Conservation (phyloP, 35 echinoderm and acorn worm species). For the Ophioderma brevispina region DNA sequence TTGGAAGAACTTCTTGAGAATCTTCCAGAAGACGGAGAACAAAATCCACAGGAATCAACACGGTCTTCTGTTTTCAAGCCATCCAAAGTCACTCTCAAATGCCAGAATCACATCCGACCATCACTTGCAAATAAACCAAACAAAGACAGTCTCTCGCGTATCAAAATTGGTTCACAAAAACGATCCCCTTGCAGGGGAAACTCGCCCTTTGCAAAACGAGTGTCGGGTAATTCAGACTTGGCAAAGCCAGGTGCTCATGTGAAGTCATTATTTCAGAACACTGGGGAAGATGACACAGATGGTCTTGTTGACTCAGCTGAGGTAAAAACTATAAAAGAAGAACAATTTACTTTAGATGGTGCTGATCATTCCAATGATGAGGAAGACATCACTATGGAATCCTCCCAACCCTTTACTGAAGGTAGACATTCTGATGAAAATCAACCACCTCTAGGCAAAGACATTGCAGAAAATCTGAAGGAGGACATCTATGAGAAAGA, state of each 20-base stretch:
- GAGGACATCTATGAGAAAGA: background rate
- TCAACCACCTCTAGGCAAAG: too few relatives aligned
- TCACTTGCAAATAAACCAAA: background rate
- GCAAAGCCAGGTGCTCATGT: background rate
- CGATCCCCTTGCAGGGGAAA: conserved; percentile 56
- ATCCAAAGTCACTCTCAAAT: conserved; percentile 7
- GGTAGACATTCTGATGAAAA: background rate
- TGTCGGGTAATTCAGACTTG: background rate
- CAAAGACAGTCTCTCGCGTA: background rate
- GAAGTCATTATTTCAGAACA: background rate
- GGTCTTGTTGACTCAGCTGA: too few relatives aligned
- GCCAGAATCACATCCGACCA: background rate
- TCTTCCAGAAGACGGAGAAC: background rate
- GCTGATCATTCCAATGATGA: background rate
- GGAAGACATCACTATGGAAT: background rate
- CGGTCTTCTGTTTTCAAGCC: conserved; percentile 21
- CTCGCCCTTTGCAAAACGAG: conserved; percentile 49
- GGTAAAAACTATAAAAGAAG: too few relatives aligned
- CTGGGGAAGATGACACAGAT: too few relatives aligned
- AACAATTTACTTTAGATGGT: too few relatives aligned
- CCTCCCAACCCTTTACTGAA: background rate
- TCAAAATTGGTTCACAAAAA: conserved; percentile 3
- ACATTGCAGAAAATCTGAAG: too few relatives aligned
- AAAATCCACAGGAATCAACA: background rate
- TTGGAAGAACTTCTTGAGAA: background rate